A percentile compares a stretch with the other conserved stretches of the same genome.
Conservation (phyloP, 2,888 invertebrate species). For the Ligdia adustata region DNA sequence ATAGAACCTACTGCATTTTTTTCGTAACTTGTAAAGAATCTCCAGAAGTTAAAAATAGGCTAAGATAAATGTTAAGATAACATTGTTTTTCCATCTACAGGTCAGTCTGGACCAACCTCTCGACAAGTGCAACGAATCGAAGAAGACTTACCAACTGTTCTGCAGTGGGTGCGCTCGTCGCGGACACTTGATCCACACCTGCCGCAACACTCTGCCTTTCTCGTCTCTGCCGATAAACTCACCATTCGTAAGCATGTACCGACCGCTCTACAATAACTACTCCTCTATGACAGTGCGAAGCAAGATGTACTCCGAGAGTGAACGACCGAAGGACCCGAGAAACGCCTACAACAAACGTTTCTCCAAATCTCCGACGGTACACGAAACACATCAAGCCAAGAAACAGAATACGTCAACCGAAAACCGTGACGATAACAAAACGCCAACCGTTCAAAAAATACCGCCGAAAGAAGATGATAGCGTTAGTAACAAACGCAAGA, state of each 20-base stretch:
- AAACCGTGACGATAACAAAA: slow-evolving; percentile 41
- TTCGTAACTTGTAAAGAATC: too few species aligned
- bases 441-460: slow-evolving; percentile 25
- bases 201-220: slow-evolving; percentile 66
- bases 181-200: slow-evolving; percentile 78
- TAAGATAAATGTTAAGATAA: too few species aligned
- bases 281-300: slow-evolving; percentile 25
- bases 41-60: too few species aligned
- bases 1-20: too few species aligned
- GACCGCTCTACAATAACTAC: slow-evolving; percentile 45
- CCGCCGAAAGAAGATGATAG: slow-evolving; percentile 8
- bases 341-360: slow-evolving; percentile 55
- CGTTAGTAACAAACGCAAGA: slow-evolving; percentile 11
- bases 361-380: slow-evolving; percentile 67
- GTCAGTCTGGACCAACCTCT: slow-evolving; percentile 67
- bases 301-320: slow-evolving; percentile 38
- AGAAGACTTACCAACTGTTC: slow-evolving; percentile 60
- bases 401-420: slow-evolving; percentile 51
- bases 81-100: slow-evolving; percentile 62
- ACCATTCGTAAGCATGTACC: slow-evolving; percentile 65
- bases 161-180: slow-evolving; percentile 84
- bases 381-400: slow-evolving; percentile 62
- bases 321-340: slow-evolving; percentile 35
- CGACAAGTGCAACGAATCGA: slow-evolving; percentile 57
- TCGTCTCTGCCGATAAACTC: slow-evolving; percentile 68